phyloP scores from a whole-genome alignment of 1,140 invertebrate genomes.

The Thereuonema tuberculata region DNA sequence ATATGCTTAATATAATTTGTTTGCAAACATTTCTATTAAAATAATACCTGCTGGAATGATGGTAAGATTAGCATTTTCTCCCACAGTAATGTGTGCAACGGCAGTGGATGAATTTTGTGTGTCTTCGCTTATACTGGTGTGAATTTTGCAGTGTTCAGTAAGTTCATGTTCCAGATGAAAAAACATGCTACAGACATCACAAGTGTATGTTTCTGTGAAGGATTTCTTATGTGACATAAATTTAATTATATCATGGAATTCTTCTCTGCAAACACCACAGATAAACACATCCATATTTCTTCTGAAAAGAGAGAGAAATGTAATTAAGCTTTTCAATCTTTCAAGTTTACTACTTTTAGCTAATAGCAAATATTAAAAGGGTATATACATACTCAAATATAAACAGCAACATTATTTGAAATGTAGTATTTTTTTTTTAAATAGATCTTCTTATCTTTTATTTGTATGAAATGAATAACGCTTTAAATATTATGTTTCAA shows the following conservation, averaged over 20 bases:
- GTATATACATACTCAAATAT: too few species aligned
- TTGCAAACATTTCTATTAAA: too few species aligned
- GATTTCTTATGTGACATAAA: conserved; percentile 2
- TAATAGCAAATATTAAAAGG: too few species aligned
- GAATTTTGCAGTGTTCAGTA: background rate
- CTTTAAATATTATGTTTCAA: too few species aligned
- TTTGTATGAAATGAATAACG: too few species aligned
- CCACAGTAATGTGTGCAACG: background rate
- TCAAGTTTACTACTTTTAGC: too few species aligned
- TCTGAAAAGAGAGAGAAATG: too few species aligned
- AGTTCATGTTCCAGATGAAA: background rate
- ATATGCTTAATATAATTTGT: too few species aligned
- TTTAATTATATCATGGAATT: background rate
- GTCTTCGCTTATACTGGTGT: background rate
- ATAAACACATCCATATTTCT: conserved; percentile 7
- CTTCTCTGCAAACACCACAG: background rate
- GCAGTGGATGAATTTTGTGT: background rate
- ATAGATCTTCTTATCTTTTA: too few species aligned
- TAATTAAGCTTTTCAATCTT: too few species aligned
- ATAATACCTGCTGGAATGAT: background rate
- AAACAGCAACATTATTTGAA: too few species aligned
- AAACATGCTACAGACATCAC: background rate
- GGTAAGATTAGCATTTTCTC: background rate
- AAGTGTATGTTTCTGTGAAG: background rate
- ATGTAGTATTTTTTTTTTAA: too few species aligned